Conservation (phyloP, 2,888 invertebrate species). For the Hecatera dysodea region DNA sequence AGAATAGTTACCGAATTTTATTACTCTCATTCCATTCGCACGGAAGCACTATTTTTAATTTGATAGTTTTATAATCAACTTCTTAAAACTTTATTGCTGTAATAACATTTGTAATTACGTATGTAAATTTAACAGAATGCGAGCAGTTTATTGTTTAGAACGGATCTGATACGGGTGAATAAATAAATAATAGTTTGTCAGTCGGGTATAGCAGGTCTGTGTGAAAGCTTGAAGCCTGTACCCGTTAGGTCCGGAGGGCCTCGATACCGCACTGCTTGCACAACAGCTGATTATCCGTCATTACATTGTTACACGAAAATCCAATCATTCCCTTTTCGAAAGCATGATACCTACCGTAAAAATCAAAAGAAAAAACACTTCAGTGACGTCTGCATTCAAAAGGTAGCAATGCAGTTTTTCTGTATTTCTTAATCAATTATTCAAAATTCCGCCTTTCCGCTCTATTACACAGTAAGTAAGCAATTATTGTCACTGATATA, state of each 20-base stretch:
- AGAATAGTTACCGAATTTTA: constrained; percentile 42
- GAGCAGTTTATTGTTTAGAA: constrained; percentile 25
- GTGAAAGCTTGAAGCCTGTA: constrained; percentile 50
- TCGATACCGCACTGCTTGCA: constrained; percentile 64
- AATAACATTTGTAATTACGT: constrained; percentile 53
- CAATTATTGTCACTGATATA: constrained; percentile 49
- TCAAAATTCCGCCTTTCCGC: constrained; percentile 31
- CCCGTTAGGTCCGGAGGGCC: constrained; percentile 69
- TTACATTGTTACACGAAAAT: constrained; percentile 66
- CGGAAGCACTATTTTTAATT: constrained; percentile 57
- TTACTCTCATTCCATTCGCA: constrained; percentile 58
- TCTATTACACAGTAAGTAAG: constrained; percentile 39
- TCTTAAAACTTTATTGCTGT: constrained; percentile 43
- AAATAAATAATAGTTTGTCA: constrained; percentile 44
- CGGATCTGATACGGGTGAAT: constrained; percentile 1
- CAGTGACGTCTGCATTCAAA: constrained; percentile 3
- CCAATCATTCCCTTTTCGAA: constrained; percentile 58
- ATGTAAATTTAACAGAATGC: constrained; percentile 38
- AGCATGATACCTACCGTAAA: constrained; percentile 37
- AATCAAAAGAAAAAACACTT: constrained; percentile 26
- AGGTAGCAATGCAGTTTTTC: constrained; percentile 44
- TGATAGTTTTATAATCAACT: constrained; percentile 61
- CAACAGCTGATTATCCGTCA: constrained; percentile 69
- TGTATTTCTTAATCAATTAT: constrained; percentile 13
- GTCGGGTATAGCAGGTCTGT: constrained; percentile 49